A percentile compares a stretch with the other conserved stretches of the same genome.
Evolutionary conservation across 2,113 vertebrate genomes (phyloP).

Genomic region (Sturnus vulgaris): DNA sequence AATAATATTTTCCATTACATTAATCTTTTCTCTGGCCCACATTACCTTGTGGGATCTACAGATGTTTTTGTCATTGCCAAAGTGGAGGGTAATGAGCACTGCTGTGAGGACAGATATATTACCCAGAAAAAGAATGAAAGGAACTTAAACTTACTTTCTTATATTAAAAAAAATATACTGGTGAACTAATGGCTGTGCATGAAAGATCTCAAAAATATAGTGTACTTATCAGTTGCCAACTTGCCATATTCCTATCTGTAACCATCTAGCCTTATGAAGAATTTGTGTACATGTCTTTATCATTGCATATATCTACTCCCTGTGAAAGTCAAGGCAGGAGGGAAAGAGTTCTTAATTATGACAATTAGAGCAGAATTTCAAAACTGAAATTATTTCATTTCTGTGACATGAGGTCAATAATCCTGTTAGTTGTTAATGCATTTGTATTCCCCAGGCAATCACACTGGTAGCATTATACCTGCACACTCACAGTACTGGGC

Average conservation of each 20-base stretch:
- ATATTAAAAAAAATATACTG: neutral
- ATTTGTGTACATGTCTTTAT: neutral
- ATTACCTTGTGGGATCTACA: neutral
- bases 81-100: neutral
- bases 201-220: neutral
- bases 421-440: slow-evolving; percentile 19
- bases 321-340: neutral
- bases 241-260: neutral
- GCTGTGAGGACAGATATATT: neutral
- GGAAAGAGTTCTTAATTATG: slow-evolving; percentile 2
- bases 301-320: neutral
- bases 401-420: slow-evolving; percentile 16
- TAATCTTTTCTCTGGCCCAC: neutral
- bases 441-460: neutral
- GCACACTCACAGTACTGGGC: neutral
- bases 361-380: neutral
- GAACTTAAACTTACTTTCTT: neutral
- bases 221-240: rapidly evolving
- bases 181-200: neutral
- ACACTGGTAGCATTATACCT: neutral
- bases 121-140: neutral
- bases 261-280: neutral
- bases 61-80: neutral
- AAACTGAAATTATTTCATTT: slow-evolving; percentile 10
- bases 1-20: neutral